Base-by-base conservation (phyloP, 2,797 vertebrate species). In the Cheirogaleus major region DNA sequence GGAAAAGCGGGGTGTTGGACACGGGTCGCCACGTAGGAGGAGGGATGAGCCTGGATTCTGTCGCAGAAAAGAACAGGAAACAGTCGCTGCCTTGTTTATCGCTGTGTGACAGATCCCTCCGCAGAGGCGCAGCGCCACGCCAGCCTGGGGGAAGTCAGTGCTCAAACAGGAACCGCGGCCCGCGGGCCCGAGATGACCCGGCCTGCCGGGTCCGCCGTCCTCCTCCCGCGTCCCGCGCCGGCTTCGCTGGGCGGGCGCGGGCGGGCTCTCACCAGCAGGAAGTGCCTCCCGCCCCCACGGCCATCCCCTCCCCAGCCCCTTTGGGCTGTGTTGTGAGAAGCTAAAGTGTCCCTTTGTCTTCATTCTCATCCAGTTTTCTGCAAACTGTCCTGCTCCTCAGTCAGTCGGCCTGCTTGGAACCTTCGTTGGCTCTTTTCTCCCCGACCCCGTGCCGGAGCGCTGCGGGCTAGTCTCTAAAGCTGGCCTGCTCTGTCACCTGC, bases 11-110 rank as follows among this genome's bases (percentile, higher is more conserved):
- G 72, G 52, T 48, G 85, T 18, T 27, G 86, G 18, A 72, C 67
- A 32, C 0, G 6, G 75, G 10, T 57, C 3, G 0, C 91, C 85
- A 9, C 73, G 48, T 15, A 52, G 41, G 41, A 79, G 91, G 72
- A 25, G 23, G 45, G 91, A 75, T 45, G 75, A 48, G 67, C 8
- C 69, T 41, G 67, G 55, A 69, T 79, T 75, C 55, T 8, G 22
- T 2, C 38, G 35, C 45, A 81, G 67, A 48, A 61, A 73, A 45
- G 23, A 75, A 45, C 50, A 73, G 95, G 94, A 72, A 88, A 80
- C 93, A 95, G 87, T 2, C 18, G 1, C 14, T 11, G 72, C 85
- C 91, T 91, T 95, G 93, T 86, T 83, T 57, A 22, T 50, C 27
- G 7, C 84, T 2, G 45, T 1, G 25, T 15, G 45, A 57, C 0